These are phyloP conservation scores for Thamnophis elegans DNA, from an alignment of 2,797 vertebrate species.

Conservation along the genomic window DNA sequence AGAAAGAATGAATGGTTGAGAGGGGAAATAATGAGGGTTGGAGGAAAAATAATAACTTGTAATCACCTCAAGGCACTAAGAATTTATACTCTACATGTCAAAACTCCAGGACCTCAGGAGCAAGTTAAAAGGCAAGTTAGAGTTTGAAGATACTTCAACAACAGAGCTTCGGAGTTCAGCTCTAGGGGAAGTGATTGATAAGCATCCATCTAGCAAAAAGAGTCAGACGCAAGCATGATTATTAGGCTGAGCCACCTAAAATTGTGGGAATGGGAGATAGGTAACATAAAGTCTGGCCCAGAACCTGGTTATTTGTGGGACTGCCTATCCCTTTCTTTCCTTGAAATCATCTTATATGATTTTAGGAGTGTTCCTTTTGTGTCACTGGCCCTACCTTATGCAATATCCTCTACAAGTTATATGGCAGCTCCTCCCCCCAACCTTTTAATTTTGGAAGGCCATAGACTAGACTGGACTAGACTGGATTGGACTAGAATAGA, in stretches of 20 bases:
- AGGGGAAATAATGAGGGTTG: neutral
- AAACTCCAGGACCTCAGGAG: neutral
- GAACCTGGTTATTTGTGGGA: neutral
- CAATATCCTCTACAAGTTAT: neutral
- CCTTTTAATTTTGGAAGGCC: neutral
- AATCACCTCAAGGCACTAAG: neutral
- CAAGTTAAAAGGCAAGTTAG: neutral
- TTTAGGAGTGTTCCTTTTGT: neutral
- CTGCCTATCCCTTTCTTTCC: neutral
- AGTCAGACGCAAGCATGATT: neutral
- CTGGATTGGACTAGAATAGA: neutral
- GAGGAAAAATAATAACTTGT: neutral
- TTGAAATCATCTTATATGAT: neutral
- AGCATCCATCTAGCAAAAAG: neutral
- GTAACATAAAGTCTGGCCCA: neutral
- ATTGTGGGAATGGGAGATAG: neutral
- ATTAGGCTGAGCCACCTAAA: neutral
- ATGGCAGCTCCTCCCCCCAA: neutral
- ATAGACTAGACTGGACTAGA: neutral
- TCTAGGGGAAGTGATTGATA: neutral
- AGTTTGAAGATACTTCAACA: neutral
- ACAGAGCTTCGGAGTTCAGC: neutral
- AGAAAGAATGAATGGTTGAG: neutral
- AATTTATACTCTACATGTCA: neutral
- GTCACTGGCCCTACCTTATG: neutral